Evolutionary conservation across 2,888 invertebrate genomes (phyloP).

Genomic region (Nymphalis c-album): DNA sequence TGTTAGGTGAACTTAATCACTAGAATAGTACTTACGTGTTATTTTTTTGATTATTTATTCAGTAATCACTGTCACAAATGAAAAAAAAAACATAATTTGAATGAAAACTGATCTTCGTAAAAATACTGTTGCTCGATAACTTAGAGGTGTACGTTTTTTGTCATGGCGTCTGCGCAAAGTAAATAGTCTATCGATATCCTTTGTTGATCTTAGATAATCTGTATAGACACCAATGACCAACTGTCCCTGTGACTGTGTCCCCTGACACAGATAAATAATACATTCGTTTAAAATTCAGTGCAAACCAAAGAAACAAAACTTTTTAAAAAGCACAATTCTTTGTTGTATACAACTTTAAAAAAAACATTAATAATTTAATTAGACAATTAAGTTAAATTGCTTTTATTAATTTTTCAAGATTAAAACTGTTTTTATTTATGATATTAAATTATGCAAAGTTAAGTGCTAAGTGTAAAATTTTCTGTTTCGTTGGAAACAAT

Average conservation of each 20-base stretch:
- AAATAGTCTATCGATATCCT: constrained; percentile 38
- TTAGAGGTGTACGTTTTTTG: constrained; percentile 14
- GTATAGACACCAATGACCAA: constrained; percentile 16
- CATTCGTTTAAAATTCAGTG: background rate
- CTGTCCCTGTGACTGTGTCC: constrained; percentile 28
- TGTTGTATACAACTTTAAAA: no score
- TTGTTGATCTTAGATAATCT: constrained; percentile 39
- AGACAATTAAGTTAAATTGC: no score
- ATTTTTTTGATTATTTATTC: no score
- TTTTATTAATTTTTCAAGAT: no score
- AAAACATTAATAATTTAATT: no score
- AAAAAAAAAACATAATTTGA: background rate
- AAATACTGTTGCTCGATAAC: constrained; percentile 26
- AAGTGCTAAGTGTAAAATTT: no score
- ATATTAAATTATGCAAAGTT: no score
- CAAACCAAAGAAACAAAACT: background rate
- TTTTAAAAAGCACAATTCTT: no score
- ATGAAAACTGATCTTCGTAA: background rate
- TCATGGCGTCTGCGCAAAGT: constrained; percentile 27
- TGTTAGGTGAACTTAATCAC: background rate
- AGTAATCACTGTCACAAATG: background rate
- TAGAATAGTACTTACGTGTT: background rate
- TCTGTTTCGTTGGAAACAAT: no score
- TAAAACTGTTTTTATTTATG: no score
- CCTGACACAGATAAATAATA: constrained; percentile 27